Conservation (phyloP, 2,888 invertebrate genomes). For the Pheosia gnoma region DNA sequence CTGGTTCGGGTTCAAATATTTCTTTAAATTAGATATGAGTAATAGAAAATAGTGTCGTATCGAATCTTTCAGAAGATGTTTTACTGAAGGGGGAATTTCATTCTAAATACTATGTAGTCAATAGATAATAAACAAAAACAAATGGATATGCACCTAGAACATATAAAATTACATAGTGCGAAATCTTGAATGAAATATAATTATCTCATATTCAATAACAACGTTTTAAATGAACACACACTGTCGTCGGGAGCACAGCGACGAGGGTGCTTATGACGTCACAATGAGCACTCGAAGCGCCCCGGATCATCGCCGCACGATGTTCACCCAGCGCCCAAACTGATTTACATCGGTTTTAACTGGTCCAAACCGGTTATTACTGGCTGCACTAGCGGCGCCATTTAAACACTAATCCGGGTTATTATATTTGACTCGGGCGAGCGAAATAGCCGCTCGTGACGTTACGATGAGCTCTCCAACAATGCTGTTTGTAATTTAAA, state of each 20-base stretch:
- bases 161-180: no score
- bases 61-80: no score
- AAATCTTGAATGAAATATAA: no score
- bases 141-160: no score
- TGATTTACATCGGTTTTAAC: slow-evolving; percentile 6
- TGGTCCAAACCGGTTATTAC: slow-evolving; percentile 8
- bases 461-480: slow-evolving; percentile 4
- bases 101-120: no score
- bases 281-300: slow-evolving; percentile 9
- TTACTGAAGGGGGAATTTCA: no score
- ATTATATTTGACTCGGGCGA: slow-evolving; percentile 1
- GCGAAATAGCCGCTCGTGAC: not conserved
- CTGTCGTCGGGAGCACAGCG: not conserved
- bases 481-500: slow-evolving; percentile 5
- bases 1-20: no score
- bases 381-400: slow-evolving; percentile 3
- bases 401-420: slow-evolving; percentile 6
- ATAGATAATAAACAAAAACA: no score
- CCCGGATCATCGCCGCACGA: slow-evolving; percentile 9
- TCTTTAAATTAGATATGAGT: no score
- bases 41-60: no score
- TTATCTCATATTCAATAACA: not conserved
- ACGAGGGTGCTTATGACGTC: slow-evolving; percentile 3
- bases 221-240: not conserved
- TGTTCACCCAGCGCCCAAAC: slow-evolving; percentile 5